Conservation (phyloP, 2,113 vertebrate genomes). For the Spermophilus dauricus region DNA sequence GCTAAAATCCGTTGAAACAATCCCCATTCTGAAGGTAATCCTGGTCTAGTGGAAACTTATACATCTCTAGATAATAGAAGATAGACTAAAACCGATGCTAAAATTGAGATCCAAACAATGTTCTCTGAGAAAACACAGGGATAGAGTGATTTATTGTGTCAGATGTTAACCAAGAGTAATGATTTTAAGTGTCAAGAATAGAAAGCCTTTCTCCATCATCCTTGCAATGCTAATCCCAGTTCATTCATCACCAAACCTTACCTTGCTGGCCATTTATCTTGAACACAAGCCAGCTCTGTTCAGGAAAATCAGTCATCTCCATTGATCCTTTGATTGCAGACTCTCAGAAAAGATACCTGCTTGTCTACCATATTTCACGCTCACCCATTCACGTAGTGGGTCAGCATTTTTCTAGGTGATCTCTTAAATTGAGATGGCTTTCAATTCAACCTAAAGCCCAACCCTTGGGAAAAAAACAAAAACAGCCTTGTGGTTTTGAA, state of each 20-base stretch:
- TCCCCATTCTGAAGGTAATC: background rate
- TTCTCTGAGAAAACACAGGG: constrained; percentile 52
- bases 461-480: background rate
- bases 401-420: background rate
- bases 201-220: constrained; percentile 70
- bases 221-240: constrained; percentile 71
- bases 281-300: constrained; percentile 55
- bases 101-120: constrained; percentile 60
- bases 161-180: constrained; percentile 79
- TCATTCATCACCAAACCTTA: constrained; percentile 74
- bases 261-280: constrained; percentile 72
- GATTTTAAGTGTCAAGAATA: constrained; percentile 70
- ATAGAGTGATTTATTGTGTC: constrained; percentile 74
- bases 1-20: background rate
- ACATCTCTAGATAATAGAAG: background rate
- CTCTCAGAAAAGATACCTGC: background rate
- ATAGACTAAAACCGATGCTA: constrained; percentile 34
- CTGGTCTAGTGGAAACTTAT: background rate
- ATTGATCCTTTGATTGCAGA: constrained; percentile 27
- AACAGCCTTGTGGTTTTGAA: background rate
- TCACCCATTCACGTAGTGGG: background rate
- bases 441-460: background rate
- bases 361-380: background rate
- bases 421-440: constrained; percentile 32
- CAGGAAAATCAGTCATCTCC: constrained; percentile 65